Conservation (phyloP, 2,888 invertebrate genomes). For the Pyrrhia umbra region DNA sequence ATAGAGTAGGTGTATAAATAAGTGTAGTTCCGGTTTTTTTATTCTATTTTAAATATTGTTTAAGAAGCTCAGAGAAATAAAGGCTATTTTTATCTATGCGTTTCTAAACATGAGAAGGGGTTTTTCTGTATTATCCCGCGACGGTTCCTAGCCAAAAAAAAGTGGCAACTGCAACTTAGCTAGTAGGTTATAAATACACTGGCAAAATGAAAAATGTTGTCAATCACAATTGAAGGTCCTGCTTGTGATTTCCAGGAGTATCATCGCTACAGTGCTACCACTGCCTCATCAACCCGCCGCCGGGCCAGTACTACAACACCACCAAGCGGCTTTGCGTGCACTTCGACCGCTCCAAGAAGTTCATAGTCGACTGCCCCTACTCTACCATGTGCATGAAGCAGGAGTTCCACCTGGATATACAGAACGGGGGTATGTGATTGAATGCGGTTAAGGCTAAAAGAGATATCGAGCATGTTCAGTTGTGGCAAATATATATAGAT, state of each 20-base stretch:
- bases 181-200: too few species aligned
- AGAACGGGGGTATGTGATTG: constrained; percentile 91
- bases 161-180: too few species aligned
- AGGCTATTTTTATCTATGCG: too few species aligned
- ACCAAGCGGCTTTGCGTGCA: constrained; percentile 93
- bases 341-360: constrained; percentile 93
- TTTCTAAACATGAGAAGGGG: too few species aligned
- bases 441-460: neutral
- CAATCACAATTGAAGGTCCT: neutral
- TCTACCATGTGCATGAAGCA: constrained; percentile 96
- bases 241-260: constrained; percentile 76
- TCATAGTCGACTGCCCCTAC: constrained; percentile 93
- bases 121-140: too few species aligned
- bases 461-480: neutral
- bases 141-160: too few species aligned
- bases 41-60: too few species aligned
- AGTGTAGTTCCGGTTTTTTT: too few species aligned
- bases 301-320: constrained; percentile 90
- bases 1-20: too few species aligned
- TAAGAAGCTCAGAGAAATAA: too few species aligned
- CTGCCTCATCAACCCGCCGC: constrained; percentile 92
- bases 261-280: constrained; percentile 93
- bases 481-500: neutral
- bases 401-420: constrained; percentile 91
- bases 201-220: too few species aligned